These are phyloP conservation scores for Cryptoprocta ferox DNA, from an alignment of 2,797 vertebrate genomes.

Conservation along the genomic window DNA sequence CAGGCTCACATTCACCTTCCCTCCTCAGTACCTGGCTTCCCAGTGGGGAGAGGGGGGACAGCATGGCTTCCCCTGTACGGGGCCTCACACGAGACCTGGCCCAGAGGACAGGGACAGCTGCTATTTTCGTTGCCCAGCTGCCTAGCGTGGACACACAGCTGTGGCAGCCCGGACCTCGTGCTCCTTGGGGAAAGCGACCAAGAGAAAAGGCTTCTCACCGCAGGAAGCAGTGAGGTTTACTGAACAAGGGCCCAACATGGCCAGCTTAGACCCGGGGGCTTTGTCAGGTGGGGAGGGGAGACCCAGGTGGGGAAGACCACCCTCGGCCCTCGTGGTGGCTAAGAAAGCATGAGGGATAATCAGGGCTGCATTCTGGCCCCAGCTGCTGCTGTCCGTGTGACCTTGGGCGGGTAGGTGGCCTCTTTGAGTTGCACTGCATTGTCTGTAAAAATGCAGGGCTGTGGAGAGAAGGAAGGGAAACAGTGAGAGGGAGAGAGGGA, in stretches of 20 bases:
- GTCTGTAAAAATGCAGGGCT: background rate
- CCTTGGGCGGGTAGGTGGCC: background rate
- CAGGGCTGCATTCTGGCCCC: background rate
- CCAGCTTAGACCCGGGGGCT: background rate
- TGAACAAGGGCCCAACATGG: background rate
- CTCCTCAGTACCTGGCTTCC: background rate
- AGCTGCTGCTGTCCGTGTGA: background rate
- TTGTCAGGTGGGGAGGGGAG: background rate
- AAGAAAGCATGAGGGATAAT: background rate
- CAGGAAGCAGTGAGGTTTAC: background rate
- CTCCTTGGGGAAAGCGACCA: background rate
- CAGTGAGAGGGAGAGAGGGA: background rate
- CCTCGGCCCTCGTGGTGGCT: background rate
- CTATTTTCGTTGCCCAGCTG: background rate
- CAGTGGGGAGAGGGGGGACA: accelerated
- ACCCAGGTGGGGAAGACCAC: background rate
- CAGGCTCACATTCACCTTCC: background rate
- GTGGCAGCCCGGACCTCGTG: background rate
- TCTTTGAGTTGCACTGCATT: background rate
- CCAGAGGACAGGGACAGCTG: background rate
- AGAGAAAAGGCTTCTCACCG: background rate
- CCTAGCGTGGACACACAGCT: too few species aligned
- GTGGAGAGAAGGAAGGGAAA: background rate
- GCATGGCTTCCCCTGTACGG: background rate
- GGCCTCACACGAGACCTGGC: background rate